Evolutionary conservation across 2,888 invertebrate genomes (phyloP), one percentile per base, ranked within the genome.

Genomic region (Congeria kusceri): DNA sequence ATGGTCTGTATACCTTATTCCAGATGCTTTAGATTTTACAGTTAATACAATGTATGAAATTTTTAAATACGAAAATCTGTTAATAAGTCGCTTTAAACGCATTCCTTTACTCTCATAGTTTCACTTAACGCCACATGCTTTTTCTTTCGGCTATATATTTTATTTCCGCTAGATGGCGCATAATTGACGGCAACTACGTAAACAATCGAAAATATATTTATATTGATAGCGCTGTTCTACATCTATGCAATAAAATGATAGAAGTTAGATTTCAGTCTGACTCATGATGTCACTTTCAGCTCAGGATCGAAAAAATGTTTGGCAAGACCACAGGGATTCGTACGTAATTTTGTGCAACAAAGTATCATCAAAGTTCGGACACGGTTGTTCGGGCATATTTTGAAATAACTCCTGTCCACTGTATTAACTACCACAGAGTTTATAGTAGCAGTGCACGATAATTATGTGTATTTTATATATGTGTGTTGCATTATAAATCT

Each of bases 271-370:
- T 39, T 39, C 39, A 39, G 39, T n/a, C 11, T 23, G 57, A 57
- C 29, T 63, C 39, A 81, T 72, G 49, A 86, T 86, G 86, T 82
- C 86, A 23, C 76, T 87, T 62, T 81, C 85, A 18, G 80, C 83
- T 27, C 68, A 81, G 27, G 79, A 84, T 25, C 81, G 83, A 32
- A 84, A 82, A 70, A 61, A 71, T 47, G 81, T 81, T 47, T 87
- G 87, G 87, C 70, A 84, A 59, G 86, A 85, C 56, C 84, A 86
- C 46, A 75, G 82, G 61, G 83, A 87, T 29, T 81, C 84, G 87
- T 87, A 76, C 75, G 85, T 65, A 70, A 18, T 23, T 20, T 46
- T 18, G 20, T 66, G 47, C 15, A 68, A 59, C 25, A 44, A 23
- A 20, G 25, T 3, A 27, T 27, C n/a, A 27, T 13, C n/a, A 25